Evolutionary conservation across 2,113 vertebrate species (phyloP), one percentile per base, ranked within the genome.

Genomic region (Hippolais icterina): DNA sequence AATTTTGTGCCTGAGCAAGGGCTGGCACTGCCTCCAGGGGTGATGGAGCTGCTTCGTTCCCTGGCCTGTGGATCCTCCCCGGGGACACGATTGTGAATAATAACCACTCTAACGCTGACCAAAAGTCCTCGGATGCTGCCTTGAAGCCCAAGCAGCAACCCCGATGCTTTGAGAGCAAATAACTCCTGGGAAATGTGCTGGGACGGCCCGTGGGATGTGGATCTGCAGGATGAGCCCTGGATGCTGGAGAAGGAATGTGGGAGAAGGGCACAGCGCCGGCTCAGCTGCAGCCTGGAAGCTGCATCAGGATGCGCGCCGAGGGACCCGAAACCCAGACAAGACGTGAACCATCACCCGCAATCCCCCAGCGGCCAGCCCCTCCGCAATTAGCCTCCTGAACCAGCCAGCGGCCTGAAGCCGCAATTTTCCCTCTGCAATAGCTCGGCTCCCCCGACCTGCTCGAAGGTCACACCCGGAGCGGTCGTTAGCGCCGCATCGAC

Each of bases 91-190:
- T 10, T 76, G 33, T 33, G 27, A n/a, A 69, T 24, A 16, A 54
- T 33, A 3, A 7, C 15, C 5, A 0, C 22, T 22, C 1, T 1
- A 11, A 17, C 3, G 1, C 37, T 15, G 17, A 10, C 5, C 1
- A 18, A 46, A 49, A 13, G 18, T 8, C 41, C 2, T 33, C 0
- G 2, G 25, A 4, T 28, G 42, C 31, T 37, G 60, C 56, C 49
- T 41, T 10, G 20, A 29, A 83, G 29, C 27, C 53, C 5, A 2
- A 16, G 24, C 0, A 17, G 9, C 13, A 22, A 2, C 8, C 6
- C 4, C 0, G 20, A 7, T 11, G 50, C 3, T 31, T 23, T 8
- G 75, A 2, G 49, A 82, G 37, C 8, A 20, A 65, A 27, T 1
- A 10, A 27, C 33, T 41, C 9, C 5, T 0, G 46, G 57, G 15